Conservation (phyloP, 2,113 vertebrate species). For the Xiphorhynchus elegans region DNA sequence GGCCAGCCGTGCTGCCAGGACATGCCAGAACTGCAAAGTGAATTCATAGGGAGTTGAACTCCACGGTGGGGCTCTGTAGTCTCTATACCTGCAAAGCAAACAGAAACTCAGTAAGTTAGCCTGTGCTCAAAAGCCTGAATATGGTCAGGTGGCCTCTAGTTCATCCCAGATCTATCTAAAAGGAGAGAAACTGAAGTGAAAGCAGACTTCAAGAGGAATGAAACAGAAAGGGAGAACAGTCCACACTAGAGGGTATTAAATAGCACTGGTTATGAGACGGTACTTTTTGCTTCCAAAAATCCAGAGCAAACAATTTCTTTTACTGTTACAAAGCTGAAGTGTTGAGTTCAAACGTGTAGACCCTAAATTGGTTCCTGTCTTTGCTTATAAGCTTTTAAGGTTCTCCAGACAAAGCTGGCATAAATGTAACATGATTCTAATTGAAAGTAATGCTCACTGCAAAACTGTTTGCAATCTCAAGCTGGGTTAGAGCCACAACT, state of each 20-base stretch:
- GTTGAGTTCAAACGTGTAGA: not conserved
- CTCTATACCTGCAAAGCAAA: conserved; percentile 83
- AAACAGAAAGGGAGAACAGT: not conserved
- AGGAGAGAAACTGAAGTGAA: not conserved
- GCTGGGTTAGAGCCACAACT: not conserved
- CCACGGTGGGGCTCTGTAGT: conserved; percentile 95
- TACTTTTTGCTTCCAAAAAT: not conserved
- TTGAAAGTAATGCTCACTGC: not conserved
- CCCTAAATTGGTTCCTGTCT: not conserved
- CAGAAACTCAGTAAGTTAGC: not conserved
- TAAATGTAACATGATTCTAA: not conserved
- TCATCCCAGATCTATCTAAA: not conserved
- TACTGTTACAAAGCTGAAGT: not conserved
- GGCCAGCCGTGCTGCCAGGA: conserved; percentile 92
- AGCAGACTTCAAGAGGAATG: not conserved
- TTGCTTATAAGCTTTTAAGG: not conserved
- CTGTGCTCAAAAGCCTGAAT: not conserved
- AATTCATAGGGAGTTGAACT: conserved; percentile 90
- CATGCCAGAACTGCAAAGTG: conserved; percentile 97
- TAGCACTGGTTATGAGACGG: not conserved
- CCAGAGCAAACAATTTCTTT: not conserved
- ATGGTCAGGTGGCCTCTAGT: not conserved
- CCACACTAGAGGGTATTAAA: not conserved
- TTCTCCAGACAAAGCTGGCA: not conserved
- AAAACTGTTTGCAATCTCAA: not conserved